Evolutionary conservation across 1,140 invertebrate genomes (phyloP).

Genomic region (Ephestia elutella): DNA sequence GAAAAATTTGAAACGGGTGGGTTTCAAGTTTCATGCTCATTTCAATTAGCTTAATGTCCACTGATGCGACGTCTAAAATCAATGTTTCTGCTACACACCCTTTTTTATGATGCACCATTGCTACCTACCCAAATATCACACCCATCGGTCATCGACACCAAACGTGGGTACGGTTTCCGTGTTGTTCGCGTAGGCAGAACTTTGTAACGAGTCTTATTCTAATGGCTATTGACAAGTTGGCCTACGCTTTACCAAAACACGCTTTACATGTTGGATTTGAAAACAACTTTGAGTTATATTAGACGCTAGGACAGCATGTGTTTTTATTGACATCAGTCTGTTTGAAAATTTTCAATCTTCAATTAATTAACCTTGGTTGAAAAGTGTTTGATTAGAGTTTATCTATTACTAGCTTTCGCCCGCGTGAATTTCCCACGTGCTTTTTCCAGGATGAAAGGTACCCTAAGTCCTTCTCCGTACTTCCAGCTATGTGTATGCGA

Average conservation of each 20-base stretch:
- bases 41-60: neutral
- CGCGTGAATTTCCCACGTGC: too few species aligned
- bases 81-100: neutral
- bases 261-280: neutral
- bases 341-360: too few species aligned
- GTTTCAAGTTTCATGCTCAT: too few species aligned
- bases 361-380: too few species aligned
- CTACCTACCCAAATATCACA: conserved; percentile 6
- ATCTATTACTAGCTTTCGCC: too few species aligned
- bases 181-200: conserved; percentile 14
- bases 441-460: too few species aligned
- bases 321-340: too few species aligned
- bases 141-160: conserved; percentile 3
- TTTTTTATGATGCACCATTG: neutral
- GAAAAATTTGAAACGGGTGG: too few species aligned
- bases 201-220: conserved; percentile 18
- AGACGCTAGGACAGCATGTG: too few species aligned
- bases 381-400: too few species aligned
- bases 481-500: too few species aligned
- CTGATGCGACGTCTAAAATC: neutral
- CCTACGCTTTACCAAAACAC: conserved; percentile 9
- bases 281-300: neutral
- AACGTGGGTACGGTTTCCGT: conserved; percentile 1
- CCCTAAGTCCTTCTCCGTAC: too few species aligned
- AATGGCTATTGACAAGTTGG: conserved; percentile 15